Conservation (phyloP, 2,113 vertebrate genomes). For the Lynx canadensis region DNA sequence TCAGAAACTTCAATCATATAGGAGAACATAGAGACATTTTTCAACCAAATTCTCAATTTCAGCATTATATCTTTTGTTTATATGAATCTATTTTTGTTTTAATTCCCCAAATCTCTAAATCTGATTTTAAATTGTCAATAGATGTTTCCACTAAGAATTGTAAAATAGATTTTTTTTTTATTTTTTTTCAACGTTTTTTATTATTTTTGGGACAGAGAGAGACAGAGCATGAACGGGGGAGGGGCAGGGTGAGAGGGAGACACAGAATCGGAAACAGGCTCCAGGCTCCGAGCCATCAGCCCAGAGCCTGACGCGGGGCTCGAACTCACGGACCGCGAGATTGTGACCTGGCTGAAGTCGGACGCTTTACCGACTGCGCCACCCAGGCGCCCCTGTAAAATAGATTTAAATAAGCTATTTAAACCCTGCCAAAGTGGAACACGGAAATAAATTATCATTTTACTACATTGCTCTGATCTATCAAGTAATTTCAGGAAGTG, state of each 20-base stretch:
- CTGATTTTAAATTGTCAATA: background rate
- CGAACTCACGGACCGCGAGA: too few relatives aligned
- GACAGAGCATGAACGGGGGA: too few relatives aligned
- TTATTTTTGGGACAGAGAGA: too few relatives aligned
- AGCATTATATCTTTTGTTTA: background rate
- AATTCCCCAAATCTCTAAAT: background rate
- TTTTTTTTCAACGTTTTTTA: too few relatives aligned
- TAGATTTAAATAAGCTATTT: background rate
- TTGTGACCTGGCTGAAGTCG: too few relatives aligned
- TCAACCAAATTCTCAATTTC: background rate
- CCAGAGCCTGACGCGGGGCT: too few relatives aligned
- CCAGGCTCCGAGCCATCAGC: too few relatives aligned
- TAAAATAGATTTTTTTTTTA: background rate
- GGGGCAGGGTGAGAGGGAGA: too few relatives aligned
- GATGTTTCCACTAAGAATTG: background rate
- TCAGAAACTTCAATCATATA: background rate
- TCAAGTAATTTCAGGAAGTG: conserved; percentile 3
- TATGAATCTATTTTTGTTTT: background rate
- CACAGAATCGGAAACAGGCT: too few relatives aligned
- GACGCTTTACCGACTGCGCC: too few relatives aligned
- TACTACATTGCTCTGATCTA: background rate
- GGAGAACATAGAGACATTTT: background rate
- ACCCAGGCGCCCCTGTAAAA: too few relatives aligned
- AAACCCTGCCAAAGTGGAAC: background rate
- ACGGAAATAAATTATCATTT: background rate